These are phyloP conservation scores for Lasiommata megera DNA, from an alignment of 2,888 invertebrate genomes.

Conservation along the genomic window DNA sequence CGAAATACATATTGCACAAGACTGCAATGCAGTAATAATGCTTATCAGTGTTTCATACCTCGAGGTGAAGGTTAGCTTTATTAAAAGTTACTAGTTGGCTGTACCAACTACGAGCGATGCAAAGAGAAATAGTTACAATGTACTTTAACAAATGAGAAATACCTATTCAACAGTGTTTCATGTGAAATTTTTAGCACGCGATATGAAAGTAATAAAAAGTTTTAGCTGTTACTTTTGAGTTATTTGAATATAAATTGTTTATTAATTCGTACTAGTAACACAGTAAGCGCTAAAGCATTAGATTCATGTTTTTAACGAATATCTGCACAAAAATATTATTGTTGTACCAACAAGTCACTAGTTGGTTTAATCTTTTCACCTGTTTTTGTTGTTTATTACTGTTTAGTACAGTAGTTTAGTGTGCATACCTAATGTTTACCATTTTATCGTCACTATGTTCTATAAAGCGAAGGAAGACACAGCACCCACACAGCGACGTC, in stretches of 20 bases:
- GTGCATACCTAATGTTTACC: too few species aligned
- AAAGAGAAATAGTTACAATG: neutral
- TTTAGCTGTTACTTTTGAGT: neutral
- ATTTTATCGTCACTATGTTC: too few species aligned
- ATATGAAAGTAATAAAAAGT: neutral
- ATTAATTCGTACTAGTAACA: neutral
- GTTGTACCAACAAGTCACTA: too few species aligned
- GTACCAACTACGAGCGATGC: slow-evolving; percentile 1
- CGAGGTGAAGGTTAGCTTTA: slow-evolving; percentile 30
- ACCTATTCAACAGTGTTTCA: neutral
- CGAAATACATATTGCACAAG: slow-evolving; percentile 31
- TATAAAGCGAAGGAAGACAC: too few species aligned
- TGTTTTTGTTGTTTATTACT: too few species aligned
- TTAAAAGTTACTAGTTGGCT: slow-evolving; percentile 16
- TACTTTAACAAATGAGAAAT: neutral
- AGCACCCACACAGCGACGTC: too few species aligned
- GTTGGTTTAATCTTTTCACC: too few species aligned
- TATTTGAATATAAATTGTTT: neutral
- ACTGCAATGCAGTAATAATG: slow-evolving; percentile 34
- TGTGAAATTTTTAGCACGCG: neutral
- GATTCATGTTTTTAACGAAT: neutral
- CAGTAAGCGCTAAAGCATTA: neutral
- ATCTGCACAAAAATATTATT: too few species aligned
- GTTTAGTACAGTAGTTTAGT: too few species aligned
- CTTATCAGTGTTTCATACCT: slow-evolving; percentile 30